A percentile compares a stretch with the other conserved stretches of the same genome.
phyloP scores from a whole-genome alignment of 53 echinoderm and acorn worm species.

The Crossaster papposus region DNA sequence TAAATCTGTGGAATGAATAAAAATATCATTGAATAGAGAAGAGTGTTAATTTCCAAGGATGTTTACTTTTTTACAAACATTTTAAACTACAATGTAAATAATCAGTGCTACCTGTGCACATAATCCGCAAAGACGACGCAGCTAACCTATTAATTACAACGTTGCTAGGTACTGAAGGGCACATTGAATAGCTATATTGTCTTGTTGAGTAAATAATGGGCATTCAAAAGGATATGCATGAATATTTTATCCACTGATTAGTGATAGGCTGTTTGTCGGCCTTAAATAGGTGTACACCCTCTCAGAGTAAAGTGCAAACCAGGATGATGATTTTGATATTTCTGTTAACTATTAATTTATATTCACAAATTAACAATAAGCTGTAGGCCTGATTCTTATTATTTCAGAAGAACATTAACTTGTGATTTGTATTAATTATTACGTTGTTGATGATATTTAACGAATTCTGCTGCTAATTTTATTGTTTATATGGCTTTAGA shows the following conservation, averaged over 20 bases:
- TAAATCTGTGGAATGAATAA: no score
- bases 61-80: neutral
- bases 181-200: neutral
- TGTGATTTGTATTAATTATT: neutral
- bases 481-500: no score
- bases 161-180: constrained; percentile 27
- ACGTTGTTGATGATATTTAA: neutral
- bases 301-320: neutral
- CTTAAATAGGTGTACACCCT: neutral
- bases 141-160: constrained; percentile 3
- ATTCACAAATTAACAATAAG: no score
- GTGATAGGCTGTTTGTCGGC: neutral
- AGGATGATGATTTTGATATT: neutral
- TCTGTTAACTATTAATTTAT: no score
- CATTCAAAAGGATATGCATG: neutral
- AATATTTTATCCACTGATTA: constrained; percentile 26
- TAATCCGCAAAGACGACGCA: neutral
- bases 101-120: neutral
- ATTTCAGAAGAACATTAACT: no score
- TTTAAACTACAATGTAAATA: neutral
- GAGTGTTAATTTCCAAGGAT: neutral
- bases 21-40: no score
- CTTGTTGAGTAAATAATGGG: constrained; percentile 10
- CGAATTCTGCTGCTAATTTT: no score
- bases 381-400: no score